Percentiles rank a stretch among this genome's conserved stretches.
These are phyloP conservation scores for Drosophila merina DNA, from an alignment of 2,888 invertebrate species.

Conservation along the genomic window DNA sequence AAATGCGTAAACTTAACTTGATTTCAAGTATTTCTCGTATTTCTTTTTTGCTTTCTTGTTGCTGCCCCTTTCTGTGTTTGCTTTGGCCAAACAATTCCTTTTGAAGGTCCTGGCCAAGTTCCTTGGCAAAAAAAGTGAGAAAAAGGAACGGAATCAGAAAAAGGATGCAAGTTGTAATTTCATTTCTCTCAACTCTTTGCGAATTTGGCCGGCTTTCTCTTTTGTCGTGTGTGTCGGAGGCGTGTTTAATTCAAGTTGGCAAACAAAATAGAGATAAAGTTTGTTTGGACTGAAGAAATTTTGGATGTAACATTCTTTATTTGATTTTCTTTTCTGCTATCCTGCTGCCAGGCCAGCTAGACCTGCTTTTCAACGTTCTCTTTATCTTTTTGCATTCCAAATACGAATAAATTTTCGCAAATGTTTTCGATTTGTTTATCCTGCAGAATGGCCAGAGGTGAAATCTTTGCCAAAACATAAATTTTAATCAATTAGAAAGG, in stretches of 20 bases:
- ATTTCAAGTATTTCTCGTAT: conserved; percentile 35
- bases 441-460: not conserved
- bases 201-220: conserved; percentile 25
- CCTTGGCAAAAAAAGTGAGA: conserved; percentile 10
- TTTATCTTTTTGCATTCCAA: no score
- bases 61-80: conserved; percentile 65
- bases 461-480: not conserved
- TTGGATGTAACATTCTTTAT: conserved; percentile 53
- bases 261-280: conserved; percentile 77
- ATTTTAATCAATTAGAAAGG: not conserved
- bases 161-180: conserved; percentile 79
- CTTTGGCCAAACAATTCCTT: conserved; percentile 65
- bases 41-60: conserved; percentile 19
- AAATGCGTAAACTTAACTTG: conserved; percentile 63
- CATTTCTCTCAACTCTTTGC: conserved; percentile 66
- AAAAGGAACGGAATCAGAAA: conserved; percentile 4
- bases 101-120: conserved; percentile 38
- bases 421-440: conserved; percentile 8
- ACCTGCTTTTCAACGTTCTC: no score
- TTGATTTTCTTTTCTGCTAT: conserved; percentile 63
- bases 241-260: conserved; percentile 71
- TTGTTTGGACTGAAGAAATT: conserved; percentile 65
- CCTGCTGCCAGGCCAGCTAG: no score
- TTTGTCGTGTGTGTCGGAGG: conserved; percentile 39
- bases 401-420: no score